Conservation (phyloP, 2,113 vertebrate species). For the Sturnira hondurensis region DNA sequence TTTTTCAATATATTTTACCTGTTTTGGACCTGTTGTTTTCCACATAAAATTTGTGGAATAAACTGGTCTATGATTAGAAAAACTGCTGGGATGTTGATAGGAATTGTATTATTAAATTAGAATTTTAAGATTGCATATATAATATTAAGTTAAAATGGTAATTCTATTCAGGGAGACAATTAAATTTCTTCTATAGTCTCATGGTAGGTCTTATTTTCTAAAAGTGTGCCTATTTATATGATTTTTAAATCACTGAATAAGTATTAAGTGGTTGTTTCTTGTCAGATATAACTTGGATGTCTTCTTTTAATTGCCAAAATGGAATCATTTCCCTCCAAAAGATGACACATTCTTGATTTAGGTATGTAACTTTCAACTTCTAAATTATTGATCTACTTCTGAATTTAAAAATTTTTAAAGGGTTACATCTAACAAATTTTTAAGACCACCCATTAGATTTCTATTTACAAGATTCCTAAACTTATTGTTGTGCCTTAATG, state of each 20-base stretch:
- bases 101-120: neutral
- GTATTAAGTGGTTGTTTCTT: neutral
- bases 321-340: neutral
- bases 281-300: neutral
- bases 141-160: neutral
- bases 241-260: neutral
- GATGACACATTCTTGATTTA: neutral
- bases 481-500: conserved; percentile 21
- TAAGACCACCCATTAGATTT: neutral
- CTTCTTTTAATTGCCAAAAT: neutral
- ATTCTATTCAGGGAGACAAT: conserved; percentile 6
- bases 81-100: neutral
- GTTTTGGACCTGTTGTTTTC: neutral
- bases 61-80: neutral
- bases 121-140: neutral
- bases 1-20: conserved; percentile 15
- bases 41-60: neutral
- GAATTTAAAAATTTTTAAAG: conserved; percentile 4
- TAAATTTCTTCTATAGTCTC: neutral
- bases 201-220: conserved; percentile 12
- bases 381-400: neutral
- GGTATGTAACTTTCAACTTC: neutral
- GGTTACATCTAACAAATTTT: neutral
- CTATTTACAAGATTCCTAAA: neutral
- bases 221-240: neutral